Evolutionary conservation across 1,140 invertebrate genomes (phyloP), one percentile per base, ranked within the genome.

Genomic region (Rhyzopertha dominica): DNA sequence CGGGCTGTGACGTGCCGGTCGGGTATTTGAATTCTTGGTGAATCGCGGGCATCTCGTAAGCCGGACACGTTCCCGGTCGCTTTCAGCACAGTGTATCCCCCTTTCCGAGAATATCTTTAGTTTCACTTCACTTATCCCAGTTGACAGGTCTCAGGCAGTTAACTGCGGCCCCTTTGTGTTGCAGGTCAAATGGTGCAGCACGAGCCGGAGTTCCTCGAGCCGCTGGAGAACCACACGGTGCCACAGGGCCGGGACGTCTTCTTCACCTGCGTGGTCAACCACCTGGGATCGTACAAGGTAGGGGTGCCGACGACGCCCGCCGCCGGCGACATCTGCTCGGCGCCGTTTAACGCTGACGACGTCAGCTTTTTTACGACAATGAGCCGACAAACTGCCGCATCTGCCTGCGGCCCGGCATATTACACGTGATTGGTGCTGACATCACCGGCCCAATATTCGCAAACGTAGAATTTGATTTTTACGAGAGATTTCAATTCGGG

Each of bases 211-310:
- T 93, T 93, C 69, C 74, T 90, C 52, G 80, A 80, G 5, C 81
- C 84, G n/a, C 65, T 95, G 53, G 85, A 88, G 59, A 94, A 95
- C 66, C 75, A 88, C 42, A 92, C 88, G 5, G 85, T 91, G 19
- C 81, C 87, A 26, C 84, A 90, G 67, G 90, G 90, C 24, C 74
- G 88, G 29, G 89, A 92, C 62, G 79, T 90, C 14, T 82, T 78
- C 51, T 90, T 94, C 63, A 90, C 89, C 7, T 94, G 90, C 61
- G 82, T 88, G 39, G 88, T 94, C 48, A 90, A 90, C 66, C 85
- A 90, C 70, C 76, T 93, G 19, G 84, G 84, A 36, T 69, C 74
- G 45, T 92, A 87, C 71, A 86, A 86, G 80, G 90, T 92, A 79
- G 57, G 51, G 24, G 9, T 37, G 20, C 18, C 20, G 12, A 37